Conservation (phyloP, 2,797 vertebrate species). For the Synaphobranchus kaupii region DNA sequence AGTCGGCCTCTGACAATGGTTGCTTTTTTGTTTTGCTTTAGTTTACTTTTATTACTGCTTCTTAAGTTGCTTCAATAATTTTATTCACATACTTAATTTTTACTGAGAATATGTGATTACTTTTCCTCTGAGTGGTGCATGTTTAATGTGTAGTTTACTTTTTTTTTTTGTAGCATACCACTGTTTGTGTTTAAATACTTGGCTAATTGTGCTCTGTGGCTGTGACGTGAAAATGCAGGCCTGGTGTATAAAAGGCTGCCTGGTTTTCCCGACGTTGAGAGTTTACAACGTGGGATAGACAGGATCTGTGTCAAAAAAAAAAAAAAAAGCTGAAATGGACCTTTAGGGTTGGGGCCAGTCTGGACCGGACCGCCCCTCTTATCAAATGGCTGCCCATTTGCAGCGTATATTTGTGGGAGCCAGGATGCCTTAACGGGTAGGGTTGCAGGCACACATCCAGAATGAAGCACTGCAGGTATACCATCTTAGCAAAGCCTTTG, state of each 20-base stretch:
- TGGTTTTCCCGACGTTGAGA: neutral
- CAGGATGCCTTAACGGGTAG: neutral
- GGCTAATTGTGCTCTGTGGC: constrained; percentile 65
- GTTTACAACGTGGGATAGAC: neutral
- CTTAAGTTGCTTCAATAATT: constrained; percentile 70
- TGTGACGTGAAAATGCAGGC: constrained; percentile 74
- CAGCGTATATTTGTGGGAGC: neutral
- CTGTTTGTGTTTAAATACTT: constrained; percentile 76
- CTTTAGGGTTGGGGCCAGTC: neutral
- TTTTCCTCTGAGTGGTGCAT: constrained; percentile 67
- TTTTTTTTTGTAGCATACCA: constrained; percentile 58
- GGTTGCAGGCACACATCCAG: neutral
- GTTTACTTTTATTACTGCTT: constrained; percentile 36
- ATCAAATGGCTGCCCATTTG: neutral
- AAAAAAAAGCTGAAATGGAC: neutral
- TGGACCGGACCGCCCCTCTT: neutral
- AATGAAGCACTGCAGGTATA: neutral
- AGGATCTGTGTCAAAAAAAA: neutral
- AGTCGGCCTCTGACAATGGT: constrained; percentile 42
- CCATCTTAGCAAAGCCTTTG: neutral
- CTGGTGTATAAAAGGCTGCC: constrained; percentile 44
- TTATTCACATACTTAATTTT: constrained; percentile 76
- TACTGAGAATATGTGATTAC: constrained; percentile 64
- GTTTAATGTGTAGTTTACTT: constrained; percentile 65
- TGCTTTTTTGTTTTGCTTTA: constrained; percentile 39